Percentiles rank a stretch among this genome's conserved stretches.
Evolutionary conservation across 2,888 invertebrate genomes (phyloP).

Genomic region (Cecidostiba fungosa): DNA sequence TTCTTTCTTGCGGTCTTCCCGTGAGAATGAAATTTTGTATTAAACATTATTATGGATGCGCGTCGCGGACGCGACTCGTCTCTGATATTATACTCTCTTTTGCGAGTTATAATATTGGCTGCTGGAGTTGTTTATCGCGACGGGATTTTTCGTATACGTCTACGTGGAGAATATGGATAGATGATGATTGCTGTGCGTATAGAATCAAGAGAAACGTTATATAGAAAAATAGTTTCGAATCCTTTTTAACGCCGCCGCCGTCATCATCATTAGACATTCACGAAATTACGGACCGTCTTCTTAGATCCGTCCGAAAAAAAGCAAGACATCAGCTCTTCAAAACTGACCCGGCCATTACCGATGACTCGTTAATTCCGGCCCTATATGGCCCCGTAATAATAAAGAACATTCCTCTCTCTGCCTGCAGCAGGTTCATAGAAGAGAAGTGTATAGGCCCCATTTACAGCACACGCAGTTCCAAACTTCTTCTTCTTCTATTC

Average conservation of each 20-base stretch:
- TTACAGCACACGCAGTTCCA: not conserved
- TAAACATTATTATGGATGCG: not conserved
- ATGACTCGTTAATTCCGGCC: slow-evolving; percentile 50
- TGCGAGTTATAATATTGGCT: not conserved
- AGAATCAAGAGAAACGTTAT: not conserved
- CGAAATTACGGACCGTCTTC: not conserved
- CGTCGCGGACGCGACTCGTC: not conserved
- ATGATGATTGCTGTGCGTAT: not conserved
- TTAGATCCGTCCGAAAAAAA: not conserved
- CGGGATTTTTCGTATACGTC: not conserved
- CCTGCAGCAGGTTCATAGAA: not conserved
- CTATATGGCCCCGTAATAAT: slow-evolving; percentile 20
- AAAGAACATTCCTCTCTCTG: not conserved
- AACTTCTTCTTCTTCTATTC: not conserved
- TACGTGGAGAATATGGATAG: not conserved
- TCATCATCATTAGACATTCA: slow-evolving; percentile 44
- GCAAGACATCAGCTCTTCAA: slow-evolving; percentile 21
- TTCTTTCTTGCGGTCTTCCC: slow-evolving; percentile 24
- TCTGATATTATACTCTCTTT: not conserved
- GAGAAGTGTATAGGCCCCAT: too few relatives aligned
- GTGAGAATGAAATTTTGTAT: slow-evolving; percentile 53
- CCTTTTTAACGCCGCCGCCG: not conserved
- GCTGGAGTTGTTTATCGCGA: not conserved
- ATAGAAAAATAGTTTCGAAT: not conserved
- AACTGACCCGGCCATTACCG: slow-evolving; percentile 38